Evolutionary conservation across 2,797 vertebrate genomes (phyloP), one percentile per base, ranked within the genome.

Genomic region (Okamejei kenojei): DNA sequence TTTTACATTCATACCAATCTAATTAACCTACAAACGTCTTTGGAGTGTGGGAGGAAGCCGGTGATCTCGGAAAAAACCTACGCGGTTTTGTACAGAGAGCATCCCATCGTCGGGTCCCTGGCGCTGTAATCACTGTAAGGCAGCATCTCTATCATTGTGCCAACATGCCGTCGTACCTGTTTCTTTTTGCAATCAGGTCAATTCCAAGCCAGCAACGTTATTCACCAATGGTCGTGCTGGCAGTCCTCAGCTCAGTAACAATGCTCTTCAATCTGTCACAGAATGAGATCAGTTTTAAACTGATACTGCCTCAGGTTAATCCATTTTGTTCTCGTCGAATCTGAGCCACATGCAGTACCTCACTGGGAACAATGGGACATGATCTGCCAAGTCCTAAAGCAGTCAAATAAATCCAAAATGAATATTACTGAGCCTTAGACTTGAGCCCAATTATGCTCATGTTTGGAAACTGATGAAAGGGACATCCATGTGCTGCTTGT

Each of bases 221-320:
- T 21, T 8, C 23, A 38, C 1, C 68, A 71, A 35, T 32, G 3
- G 19, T 7, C 5, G 35, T 38, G 45, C 32, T 6, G 23, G 32
- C 63, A 11, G 23, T 71, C 65, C 35, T 73, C 35, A 38, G 26
- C 26, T 23, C 9, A 90, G 73, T 73, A 45, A 90, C 32, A 38
- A 73, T 71, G 32, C 23, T 54, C 3, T 54, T 54, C 45, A 54
- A 54, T 54, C 45, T 54, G 45, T 54, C 38, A 73, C 61, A 88
- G n/a, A 88, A 88, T 88, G 35, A 73, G 88, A 91, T 91, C 88
- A 73, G 65, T 54, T 54, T 54, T 54, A 54, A 54, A 91, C 45
- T 38, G n/a, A 26, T 10, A 91, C 9, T 74, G 88, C 65, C 88
- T 91, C 35, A 45, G 65, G 88, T 71, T 91, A 91, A 91, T 91